These are phyloP conservation scores for Ophion ellenae DNA, from an alignment of 2,888 invertebrate genomes.

Conservation along the genomic window DNA sequence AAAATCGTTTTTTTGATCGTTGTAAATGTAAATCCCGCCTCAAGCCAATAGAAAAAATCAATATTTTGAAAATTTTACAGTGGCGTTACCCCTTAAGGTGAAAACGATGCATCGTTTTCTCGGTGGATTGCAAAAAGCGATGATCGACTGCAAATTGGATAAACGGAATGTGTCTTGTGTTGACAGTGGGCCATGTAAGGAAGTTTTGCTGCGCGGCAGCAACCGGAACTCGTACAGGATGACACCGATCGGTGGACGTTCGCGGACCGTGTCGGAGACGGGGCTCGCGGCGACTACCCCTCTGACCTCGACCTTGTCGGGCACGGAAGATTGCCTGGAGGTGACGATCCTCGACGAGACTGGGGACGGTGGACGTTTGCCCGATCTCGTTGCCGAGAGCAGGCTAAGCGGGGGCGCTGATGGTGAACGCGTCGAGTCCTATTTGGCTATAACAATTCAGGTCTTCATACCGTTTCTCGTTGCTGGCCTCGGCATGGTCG, in stretches of 20 bases:
- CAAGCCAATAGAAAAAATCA: too few species aligned
- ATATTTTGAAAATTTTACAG: too few species aligned
- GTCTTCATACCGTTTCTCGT: constrained; percentile 90
- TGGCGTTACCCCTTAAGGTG: neutral
- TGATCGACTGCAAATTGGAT: neutral
- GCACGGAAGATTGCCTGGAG: constrained; percentile 74
- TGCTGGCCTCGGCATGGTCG: constrained; percentile 92
- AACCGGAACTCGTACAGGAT: constrained; percentile 78
- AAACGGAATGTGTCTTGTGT: constrained; percentile 73
- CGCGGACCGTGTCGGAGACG: constrained; percentile 80
- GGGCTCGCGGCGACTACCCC: constrained; percentile 70
- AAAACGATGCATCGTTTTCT: neutral
- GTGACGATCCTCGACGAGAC: constrained; percentile 78
- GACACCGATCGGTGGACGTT: constrained; percentile 80
- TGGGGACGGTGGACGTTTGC: constrained; percentile 84
- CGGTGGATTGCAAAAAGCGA: neutral
- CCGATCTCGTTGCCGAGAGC: constrained; percentile 86
- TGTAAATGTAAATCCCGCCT: too few species aligned
- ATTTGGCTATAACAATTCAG: constrained; percentile 87
- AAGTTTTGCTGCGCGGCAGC: constrained; percentile 76
- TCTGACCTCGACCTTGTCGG: constrained; percentile 67
- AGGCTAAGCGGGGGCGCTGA: constrained; percentile 82
- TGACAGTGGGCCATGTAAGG: constrained; percentile 82
- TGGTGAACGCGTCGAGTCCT: constrained; percentile 85
- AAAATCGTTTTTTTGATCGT: too few species aligned